Evolutionary conservation across 2,888 invertebrate genomes (phyloP), one percentile per base, ranked within the genome.

Genomic region (Aproaerema taeniolella): DNA sequence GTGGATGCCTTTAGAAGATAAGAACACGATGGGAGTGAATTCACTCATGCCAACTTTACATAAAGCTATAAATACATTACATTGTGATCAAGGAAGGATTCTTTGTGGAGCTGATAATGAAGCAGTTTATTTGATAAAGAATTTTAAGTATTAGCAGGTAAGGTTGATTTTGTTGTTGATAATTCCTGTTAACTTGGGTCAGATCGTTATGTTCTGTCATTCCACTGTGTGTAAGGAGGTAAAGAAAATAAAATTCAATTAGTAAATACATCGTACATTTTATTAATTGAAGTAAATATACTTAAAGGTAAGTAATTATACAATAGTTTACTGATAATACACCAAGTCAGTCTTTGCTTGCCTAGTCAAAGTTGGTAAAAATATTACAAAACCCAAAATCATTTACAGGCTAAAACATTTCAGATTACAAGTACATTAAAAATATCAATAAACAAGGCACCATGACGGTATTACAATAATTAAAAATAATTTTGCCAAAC

Each of bases 81-180:
- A 96, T 77, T 89, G 96, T 39, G 90, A 91, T 54, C 90, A 90
- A 52, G 90, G 91, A 31, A 91, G 90, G 48, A 83, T 96, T 33
- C 72, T 97, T 17, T 95, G 94, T 73, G 95, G 95, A 1, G 92
- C 94, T 50, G 96, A 97, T 63, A 94, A 94, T 68, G 97, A 97
- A 85, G 96, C 96, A 15, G 82, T 97, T 52, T 96, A 95, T 76
- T 85, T 94, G 31, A 89, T 96, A 43, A 91, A 90, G 67, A 91
- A 93, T 75, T 79, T 91, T 42, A 86, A 83, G 46, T 80, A 80
- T 59, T 80, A 57, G n/a, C n/a, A n/a, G n/a, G n/a, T n/a, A n/a
- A n/a, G n/a, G 17, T n/a, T n/a, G n/a, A n/a, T n/a, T n/a, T n/a
- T n/a, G 2, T 20, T 17, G 20, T 8, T 32, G n/a, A 16, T 33